phyloP scores from a whole-genome alignment of 2,888 invertebrate species.

The Meteorus cinctellus region DNA sequence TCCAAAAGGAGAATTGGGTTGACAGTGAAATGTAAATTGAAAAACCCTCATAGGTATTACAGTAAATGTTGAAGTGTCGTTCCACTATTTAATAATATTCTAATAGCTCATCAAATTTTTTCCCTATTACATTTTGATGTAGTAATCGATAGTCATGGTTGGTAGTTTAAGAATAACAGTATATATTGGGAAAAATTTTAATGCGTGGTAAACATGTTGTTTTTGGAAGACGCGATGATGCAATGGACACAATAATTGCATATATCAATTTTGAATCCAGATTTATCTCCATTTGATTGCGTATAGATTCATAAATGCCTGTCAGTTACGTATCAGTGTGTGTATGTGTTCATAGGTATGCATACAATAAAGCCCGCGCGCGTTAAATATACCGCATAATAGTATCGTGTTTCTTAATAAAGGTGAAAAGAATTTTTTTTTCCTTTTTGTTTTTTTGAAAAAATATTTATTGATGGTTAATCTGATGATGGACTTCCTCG shows the following conservation, averaged over 20 bases:
- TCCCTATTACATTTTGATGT: slow-evolving; percentile 1
- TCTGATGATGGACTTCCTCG: slow-evolving; percentile 55
- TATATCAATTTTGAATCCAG: slow-evolving; percentile 26
- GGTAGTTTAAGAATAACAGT: slow-evolving; percentile 4
- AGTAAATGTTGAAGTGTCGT: slow-evolving; percentile 4
- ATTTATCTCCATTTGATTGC: slow-evolving; percentile 19
- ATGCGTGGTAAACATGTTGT: slow-evolving; percentile 48
- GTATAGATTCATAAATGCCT: slow-evolving; percentile 41
- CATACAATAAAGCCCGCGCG: not conserved
- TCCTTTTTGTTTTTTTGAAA: slow-evolving; percentile 40
- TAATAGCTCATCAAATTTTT: slow-evolving; percentile 18
- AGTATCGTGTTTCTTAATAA: slow-evolving; percentile 39
- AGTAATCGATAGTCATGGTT: not conserved
- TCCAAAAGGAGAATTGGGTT: not conserved
- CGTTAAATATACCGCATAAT: slow-evolving; percentile 24
- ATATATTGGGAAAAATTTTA: slow-evolving; percentile 31
- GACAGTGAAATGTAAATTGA: slow-evolving; percentile 14
- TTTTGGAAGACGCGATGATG: slow-evolving; percentile 55
- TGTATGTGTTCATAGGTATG: slow-evolving; percentile 35
- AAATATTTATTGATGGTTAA: slow-evolving; percentile 57
- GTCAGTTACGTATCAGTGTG: slow-evolving; percentile 37
- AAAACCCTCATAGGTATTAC: not conserved
- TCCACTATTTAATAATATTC: slow-evolving; percentile 20
- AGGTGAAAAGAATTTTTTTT: slow-evolving; percentile 44
- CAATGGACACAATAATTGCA: slow-evolving; percentile 46